Percentiles rank a stretch among this genome's conserved stretches.
Conservation (phyloP, 2,888 invertebrate species). For the Aleiodes leptofemur region DNA sequence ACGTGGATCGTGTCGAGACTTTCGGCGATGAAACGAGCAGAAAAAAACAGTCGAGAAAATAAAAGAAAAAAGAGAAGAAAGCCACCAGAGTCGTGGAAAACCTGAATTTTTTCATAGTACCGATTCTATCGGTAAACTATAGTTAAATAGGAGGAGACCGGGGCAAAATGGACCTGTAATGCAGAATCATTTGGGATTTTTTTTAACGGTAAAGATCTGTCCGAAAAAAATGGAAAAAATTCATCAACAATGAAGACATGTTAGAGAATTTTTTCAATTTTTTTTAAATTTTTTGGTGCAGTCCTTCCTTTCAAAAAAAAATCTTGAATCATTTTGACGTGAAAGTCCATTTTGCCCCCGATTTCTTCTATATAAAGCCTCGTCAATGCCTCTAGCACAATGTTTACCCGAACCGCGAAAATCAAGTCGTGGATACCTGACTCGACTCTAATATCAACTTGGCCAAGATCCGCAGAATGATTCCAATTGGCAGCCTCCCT, state of each 20-base stretch:
- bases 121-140: constrained; percentile 53
- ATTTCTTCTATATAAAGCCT: constrained; percentile 41
- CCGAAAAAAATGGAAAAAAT: too few species aligned
- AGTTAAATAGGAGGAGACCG: background rate
- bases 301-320: too few species aligned
- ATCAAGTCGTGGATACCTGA: constrained; percentile 54
- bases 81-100: constrained; percentile 36
- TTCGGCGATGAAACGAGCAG: constrained; percentile 16
- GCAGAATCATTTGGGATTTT: too few species aligned
- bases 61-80: background rate
- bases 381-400: constrained; percentile 40
- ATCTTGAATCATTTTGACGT: too few species aligned
- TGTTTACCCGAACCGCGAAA: constrained; percentile 53
- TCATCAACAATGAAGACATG: too few species aligned
- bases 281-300: too few species aligned
- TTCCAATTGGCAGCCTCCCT: background rate
- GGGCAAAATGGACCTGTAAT: too few species aligned
- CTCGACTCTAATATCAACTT: constrained; percentile 47
- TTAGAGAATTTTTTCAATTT: too few species aligned
- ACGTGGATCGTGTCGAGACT: constrained; percentile 32
- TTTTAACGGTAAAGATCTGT: too few species aligned
- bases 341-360: too few species aligned
- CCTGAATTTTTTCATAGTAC: constrained; percentile 38
- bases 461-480: background rate
- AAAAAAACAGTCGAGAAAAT: constrained; percentile 7